These are phyloP conservation scores for Thereva unica DNA, from an alignment of 2,888 invertebrate genomes.

Conservation along the genomic window DNA sequence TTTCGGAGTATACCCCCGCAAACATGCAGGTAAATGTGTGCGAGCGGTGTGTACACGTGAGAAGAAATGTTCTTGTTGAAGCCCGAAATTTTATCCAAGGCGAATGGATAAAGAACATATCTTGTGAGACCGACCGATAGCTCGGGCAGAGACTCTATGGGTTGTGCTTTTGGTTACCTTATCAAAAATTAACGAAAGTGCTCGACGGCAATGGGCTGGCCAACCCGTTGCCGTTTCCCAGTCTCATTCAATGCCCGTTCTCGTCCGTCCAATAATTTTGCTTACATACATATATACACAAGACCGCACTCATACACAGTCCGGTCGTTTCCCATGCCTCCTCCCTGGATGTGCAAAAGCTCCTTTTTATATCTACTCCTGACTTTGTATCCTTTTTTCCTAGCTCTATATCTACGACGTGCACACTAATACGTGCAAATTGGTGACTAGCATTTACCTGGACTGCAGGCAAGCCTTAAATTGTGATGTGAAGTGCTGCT, in stretches of 20 bases:
- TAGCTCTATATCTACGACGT: conserved; percentile 13
- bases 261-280: conserved; percentile 35
- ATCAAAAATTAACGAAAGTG: conserved; percentile 35
- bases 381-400: conserved; percentile 26
- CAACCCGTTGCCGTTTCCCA: conserved; percentile 17
- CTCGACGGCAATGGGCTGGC: conserved; percentile 30
- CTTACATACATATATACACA: conserved; percentile 15
- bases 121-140: conserved; percentile 31
- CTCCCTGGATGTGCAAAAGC: background rate
- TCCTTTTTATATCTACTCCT: conserved; percentile 21
- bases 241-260: conserved; percentile 31
- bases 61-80: conserved; percentile 13
- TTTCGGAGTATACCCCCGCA: conserved; percentile 13
- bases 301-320: background rate
- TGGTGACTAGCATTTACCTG: conserved; percentile 18
- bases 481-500: conserved; percentile 13
- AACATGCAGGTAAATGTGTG: conserved; percentile 24
- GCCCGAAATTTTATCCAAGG: conserved; percentile 30
- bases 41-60: conserved; percentile 27
- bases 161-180: conserved; percentile 32
- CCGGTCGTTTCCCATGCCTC: background rate
- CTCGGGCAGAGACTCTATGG: conserved; percentile 21
- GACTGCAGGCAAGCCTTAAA: conserved; percentile 25
- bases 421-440: conserved; percentile 34
- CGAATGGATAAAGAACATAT: conserved; percentile 16